These are phyloP conservation scores for Aporophyla lueneburgensis DNA, from an alignment of 2,888 invertebrate species.

Conservation along the genomic window DNA sequence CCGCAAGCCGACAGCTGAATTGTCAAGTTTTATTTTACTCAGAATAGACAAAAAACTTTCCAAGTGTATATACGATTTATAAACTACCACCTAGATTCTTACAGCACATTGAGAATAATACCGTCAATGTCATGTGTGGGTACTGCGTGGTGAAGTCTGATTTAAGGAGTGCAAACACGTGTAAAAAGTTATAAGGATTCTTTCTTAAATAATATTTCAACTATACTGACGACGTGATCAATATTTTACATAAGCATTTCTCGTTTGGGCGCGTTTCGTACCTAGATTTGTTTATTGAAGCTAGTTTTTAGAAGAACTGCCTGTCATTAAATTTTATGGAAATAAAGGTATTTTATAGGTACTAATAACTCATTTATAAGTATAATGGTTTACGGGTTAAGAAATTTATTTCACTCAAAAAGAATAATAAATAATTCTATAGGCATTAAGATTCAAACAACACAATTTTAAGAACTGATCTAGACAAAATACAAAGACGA, in stretches of 20 bases:
- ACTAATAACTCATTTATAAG: neutral
- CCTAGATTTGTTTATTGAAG: neutral
- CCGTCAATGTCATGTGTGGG: slow-evolving; percentile 9
- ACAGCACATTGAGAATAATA: slow-evolving; percentile 3
- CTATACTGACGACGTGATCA: neutral
- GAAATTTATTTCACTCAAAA: too few species aligned
- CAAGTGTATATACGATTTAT: slow-evolving; percentile 28
- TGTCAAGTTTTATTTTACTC: slow-evolving; percentile 26
- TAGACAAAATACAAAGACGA: neutral
- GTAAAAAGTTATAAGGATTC: slow-evolving; percentile 28
- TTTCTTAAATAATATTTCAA: slow-evolving; percentile 6
- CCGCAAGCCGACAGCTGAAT: slow-evolving; percentile 26
- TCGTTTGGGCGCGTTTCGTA: neutral
- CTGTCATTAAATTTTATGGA: too few species aligned
- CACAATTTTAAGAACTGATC: neutral
- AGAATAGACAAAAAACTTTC: slow-evolving; percentile 19
- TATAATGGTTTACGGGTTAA: too few species aligned
- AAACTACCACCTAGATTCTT: slow-evolving; percentile 5
- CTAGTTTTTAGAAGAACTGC: neutral
- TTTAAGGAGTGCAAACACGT: slow-evolving; percentile 33
- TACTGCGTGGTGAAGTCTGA: neutral
- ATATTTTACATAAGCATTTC: neutral
- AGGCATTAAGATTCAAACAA: neutral
- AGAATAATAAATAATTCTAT: too few species aligned
- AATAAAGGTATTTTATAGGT: neutral